These are phyloP conservation scores for Fregata magnificens DNA, from an alignment of 2,113 vertebrate species.

Conservation along the genomic window DNA sequence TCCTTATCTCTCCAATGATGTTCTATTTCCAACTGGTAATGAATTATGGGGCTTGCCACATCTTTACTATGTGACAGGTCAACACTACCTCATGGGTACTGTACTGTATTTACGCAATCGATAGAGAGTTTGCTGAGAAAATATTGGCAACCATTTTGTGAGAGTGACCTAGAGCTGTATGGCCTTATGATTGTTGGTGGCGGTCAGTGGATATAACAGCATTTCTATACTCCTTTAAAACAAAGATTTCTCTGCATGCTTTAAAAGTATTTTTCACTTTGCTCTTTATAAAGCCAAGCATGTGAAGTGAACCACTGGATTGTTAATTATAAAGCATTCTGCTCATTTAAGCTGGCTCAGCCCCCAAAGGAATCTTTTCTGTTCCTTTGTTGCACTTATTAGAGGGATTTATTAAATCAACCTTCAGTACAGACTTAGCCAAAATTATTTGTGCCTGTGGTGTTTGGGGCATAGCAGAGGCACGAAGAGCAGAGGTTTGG, in stretches of 20 bases:
- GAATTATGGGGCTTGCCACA: slow-evolving; percentile 78
- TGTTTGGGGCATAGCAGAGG: neutral
- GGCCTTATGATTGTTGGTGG: neutral
- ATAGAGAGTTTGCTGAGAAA: slow-evolving; percentile 49
- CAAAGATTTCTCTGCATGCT: neutral
- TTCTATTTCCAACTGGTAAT: slow-evolving; percentile 85
- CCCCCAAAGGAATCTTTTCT: slow-evolving; percentile 29
- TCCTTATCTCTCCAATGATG: slow-evolving; percentile 87
- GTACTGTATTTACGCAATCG: slow-evolving; percentile 69
- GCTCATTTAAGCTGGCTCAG: slow-evolving; percentile 47
- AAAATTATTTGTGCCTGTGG: slow-evolving; percentile 29
- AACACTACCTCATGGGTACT: slow-evolving; percentile 57
- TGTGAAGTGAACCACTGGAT: neutral
- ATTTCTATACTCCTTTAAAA: neutral
- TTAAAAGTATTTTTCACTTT: neutral
- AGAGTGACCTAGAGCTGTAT: slow-evolving; percentile 1
- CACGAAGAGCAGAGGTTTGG: neutral
- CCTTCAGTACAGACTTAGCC: neutral
- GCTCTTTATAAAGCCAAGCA: neutral
- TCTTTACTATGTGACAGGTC: slow-evolving; percentile 72
- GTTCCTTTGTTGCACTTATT: slow-evolving; percentile 33
- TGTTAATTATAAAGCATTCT: slow-evolving; percentile 42
- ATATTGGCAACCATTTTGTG: slow-evolving; percentile 31
- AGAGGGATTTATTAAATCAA: slow-evolving; percentile 53
- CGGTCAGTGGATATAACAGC: neutral